A percentile compares a stretch with the other conserved stretches of the same genome.
Conservation (phyloP, 1,140 invertebrate genomes). For the Aricia agestis region DNA sequence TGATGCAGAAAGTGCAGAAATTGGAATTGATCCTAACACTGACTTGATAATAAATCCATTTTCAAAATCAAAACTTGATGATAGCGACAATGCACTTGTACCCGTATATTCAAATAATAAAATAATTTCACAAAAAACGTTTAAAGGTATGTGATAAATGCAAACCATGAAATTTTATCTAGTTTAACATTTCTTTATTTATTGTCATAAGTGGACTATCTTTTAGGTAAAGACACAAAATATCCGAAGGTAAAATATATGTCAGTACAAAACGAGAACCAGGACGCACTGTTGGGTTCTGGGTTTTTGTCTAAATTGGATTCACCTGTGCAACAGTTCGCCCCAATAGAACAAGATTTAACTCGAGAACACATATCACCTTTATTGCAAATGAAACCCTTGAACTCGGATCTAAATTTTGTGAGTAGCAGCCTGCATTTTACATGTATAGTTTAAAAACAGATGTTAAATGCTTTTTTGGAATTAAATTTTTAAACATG, state of each 20-base stretch:
- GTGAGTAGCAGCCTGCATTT: not conserved
- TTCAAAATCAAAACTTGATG: not conserved
- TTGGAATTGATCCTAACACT: constrained; percentile 24
- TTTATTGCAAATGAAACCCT: not conserved
- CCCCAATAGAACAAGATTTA: constrained; percentile 47
- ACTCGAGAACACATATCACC: constrained; percentile 37
- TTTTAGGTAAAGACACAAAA: not conserved
- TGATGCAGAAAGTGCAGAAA: constrained; percentile 27
- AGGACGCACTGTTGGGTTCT: constrained; percentile 29
- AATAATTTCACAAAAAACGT: not conserved
- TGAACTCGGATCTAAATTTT: not conserved
- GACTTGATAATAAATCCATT: constrained; percentile 52
- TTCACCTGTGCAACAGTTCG: constrained; percentile 44
- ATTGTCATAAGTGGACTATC: too few species aligned
- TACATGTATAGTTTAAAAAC: too few species aligned
- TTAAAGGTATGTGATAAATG: not conserved
- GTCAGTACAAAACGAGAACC: not conserved
- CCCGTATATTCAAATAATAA: not conserved
- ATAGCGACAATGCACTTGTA: not conserved
- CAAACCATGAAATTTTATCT: too few species aligned
- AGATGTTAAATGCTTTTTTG: too few species aligned
- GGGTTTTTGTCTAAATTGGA: constrained; percentile 45
- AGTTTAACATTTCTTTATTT: too few species aligned
- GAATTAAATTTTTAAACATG: too few species aligned
- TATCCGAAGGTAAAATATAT: not conserved